phyloP scores from a whole-genome alignment of 1,140 invertebrate species.

The Brachionus plicatilis region DNA sequence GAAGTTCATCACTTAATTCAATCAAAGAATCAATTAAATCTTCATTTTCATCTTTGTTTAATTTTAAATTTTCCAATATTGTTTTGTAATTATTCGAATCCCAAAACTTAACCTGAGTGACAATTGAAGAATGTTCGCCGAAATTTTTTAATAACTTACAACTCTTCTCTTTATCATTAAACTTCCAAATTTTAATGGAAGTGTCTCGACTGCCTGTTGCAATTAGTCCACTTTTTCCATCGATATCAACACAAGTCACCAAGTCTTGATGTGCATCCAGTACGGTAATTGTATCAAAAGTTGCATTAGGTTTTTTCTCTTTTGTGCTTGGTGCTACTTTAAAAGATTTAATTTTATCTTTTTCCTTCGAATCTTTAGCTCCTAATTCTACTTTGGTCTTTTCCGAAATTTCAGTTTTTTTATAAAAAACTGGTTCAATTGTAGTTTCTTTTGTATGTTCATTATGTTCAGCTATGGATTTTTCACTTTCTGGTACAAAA shows the following conservation, averaged over 20 bases:
- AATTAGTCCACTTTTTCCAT: background rate
- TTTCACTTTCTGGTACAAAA: background rate
- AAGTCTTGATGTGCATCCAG: conserved; percentile 7
- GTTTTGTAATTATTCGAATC: background rate
- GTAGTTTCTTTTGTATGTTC: background rate
- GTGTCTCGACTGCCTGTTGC: conserved; percentile 19
- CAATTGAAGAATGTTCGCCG: background rate
- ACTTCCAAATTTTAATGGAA: background rate
- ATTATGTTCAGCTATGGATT: background rate
- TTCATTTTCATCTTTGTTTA: conserved; percentile 3
- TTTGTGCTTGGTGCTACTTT: background rate
- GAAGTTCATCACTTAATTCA: background rate
- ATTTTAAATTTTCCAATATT: background rate
- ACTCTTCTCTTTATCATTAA: background rate
- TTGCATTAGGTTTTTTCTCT: background rate
- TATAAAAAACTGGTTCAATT: background rate
- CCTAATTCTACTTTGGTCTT: background rate
- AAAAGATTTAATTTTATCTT: background rate
- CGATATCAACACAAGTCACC: background rate
- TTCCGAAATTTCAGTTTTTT: background rate
- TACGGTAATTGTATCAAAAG: background rate
- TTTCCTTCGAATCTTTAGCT: background rate
- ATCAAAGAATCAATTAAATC: background rate
- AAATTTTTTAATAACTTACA: background rate
- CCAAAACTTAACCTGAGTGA: conserved; percentile 1